Percentiles rank a stretch among this genome's conserved stretches.
These are phyloP conservation scores for Ligdia adustata DNA, from an alignment of 2,888 invertebrate species.

Conservation along the genomic window DNA sequence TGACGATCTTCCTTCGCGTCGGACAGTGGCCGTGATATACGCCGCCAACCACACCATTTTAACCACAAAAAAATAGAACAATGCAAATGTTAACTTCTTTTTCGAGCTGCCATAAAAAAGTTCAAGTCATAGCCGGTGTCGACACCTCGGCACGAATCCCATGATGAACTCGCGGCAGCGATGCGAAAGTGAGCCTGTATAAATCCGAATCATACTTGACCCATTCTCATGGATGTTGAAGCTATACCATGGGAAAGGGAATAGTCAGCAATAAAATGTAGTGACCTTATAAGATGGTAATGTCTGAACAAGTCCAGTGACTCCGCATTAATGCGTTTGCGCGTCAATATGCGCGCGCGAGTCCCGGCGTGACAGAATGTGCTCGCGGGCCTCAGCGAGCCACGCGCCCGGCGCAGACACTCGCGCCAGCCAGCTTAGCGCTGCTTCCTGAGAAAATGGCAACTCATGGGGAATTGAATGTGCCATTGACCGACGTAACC, in stretches of 20 bases:
- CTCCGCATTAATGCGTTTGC: slow-evolving; percentile 72
- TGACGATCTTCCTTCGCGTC: slow-evolving; percentile 65
- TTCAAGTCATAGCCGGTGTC: slow-evolving; percentile 38
- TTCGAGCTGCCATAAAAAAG: slow-evolving; percentile 44
- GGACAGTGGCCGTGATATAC: slow-evolving; percentile 60
- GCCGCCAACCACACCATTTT: slow-evolving; percentile 45
- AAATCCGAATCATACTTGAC: slow-evolving; percentile 19
- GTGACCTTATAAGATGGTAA: slow-evolving; percentile 57
- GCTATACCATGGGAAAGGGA: slow-evolving; percentile 51
- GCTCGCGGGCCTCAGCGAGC: slow-evolving; percentile 50
- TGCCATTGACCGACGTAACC: slow-evolving; percentile 75
- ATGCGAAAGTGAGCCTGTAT: slow-evolving; percentile 40
- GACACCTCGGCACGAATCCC: slow-evolving; percentile 21
- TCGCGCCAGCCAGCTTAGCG: slow-evolving; percentile 34
- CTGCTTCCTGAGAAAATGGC: slow-evolving; percentile 81
- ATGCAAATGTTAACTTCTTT: slow-evolving; percentile 51
- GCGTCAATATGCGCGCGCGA: slow-evolving; percentile 76
- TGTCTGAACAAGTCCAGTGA: slow-evolving; percentile 61
- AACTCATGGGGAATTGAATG: slow-evolving; percentile 81
- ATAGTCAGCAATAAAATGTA: slow-evolving; percentile 58
- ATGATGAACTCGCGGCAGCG: slow-evolving; percentile 15
- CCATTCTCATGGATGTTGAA: slow-evolving; percentile 42
- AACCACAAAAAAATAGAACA: slow-evolving; percentile 58
- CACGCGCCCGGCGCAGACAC: slow-evolving; percentile 53
- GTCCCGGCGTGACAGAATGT: slow-evolving; percentile 78